Conservation (phyloP, 1,140 invertebrate genomes). For the Pogonognathellus flavescens region DNA sequence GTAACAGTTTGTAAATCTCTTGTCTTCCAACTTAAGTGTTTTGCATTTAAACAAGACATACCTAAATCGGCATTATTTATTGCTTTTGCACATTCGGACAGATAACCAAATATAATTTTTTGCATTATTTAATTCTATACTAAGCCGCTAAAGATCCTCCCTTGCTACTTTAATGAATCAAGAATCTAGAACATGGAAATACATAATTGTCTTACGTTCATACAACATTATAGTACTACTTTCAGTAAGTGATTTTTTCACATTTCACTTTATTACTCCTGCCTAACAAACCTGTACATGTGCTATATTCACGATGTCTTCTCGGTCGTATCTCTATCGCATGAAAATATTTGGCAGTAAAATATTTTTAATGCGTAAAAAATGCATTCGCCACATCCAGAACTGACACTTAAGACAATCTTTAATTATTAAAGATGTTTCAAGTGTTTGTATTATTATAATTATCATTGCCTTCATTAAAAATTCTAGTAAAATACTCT, state of each 20-base stretch:
- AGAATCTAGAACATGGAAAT: conserved; percentile 1
- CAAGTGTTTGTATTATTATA: conserved; percentile 8
- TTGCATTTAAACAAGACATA: too few relatives aligned
- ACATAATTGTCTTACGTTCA: conserved; percentile 6
- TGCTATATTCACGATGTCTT: too few relatives aligned
- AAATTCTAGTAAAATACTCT: conserved; percentile 41
- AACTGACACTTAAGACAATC: neutral
- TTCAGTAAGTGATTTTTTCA: neutral
- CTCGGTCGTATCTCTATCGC: too few relatives aligned
- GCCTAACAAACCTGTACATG: too few relatives aligned
- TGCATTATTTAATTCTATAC: neutral
- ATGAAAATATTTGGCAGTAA: too few relatives aligned
- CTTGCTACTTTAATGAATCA: neutral
- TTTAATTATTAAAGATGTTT: neutral
- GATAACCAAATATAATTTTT: neutral
- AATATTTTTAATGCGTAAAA: neutral
- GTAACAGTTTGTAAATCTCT: too few relatives aligned
- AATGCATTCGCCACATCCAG: neutral
- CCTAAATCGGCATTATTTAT: too few relatives aligned
- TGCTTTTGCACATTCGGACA: too few relatives aligned
- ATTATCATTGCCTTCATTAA: conserved; percentile 2
- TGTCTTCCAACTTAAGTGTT: too few relatives aligned
- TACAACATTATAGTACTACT: conserved; percentile 1
- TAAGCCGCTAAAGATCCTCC: neutral
- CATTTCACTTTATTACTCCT: conserved; percentile 6